Evolutionary conservation across 2,797 vertebrate species (phyloP).

Genomic region (Trichosurus vulpecula): DNA sequence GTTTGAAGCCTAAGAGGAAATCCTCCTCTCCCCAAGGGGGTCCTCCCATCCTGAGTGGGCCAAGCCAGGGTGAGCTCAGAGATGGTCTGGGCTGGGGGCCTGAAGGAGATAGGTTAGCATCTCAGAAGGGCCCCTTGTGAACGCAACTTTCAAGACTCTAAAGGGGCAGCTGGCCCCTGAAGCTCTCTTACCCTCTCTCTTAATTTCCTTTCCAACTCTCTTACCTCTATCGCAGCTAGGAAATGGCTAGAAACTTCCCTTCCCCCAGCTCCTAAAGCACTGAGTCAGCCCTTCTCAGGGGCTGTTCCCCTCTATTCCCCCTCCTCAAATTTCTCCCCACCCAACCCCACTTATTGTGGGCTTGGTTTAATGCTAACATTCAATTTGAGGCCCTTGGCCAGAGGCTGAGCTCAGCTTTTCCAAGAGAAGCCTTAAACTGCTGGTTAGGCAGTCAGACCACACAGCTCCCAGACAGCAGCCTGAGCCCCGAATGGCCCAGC

Average conservation of each 20-base stretch:
- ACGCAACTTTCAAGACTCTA: not conserved
- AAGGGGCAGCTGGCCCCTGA: not conserved
- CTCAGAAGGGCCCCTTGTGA: not conserved
- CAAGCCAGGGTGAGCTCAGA: not conserved
- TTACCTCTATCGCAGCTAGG: not conserved
- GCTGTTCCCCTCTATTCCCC: not conserved
- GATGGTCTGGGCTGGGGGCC: not conserved
- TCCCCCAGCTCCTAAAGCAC: not conserved
- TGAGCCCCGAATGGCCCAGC: not conserved
- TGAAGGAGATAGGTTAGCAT: not conserved
- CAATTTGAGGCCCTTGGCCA: not conserved
- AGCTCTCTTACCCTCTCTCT: not conserved
- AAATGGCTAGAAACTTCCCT: not conserved
- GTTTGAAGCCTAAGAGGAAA: not conserved
- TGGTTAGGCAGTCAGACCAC: not conserved
- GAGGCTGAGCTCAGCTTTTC: not conserved
- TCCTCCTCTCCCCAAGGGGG: not conserved
- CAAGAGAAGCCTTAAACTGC: not conserved
- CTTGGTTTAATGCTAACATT: constrained; percentile 1
- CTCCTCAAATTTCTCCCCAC: not conserved
- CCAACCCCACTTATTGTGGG: not conserved
- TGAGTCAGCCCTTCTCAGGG: not conserved
- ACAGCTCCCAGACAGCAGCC: not conserved
- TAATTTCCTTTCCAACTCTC: not conserved
- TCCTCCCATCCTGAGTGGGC: not conserved